Evolutionary conservation across 2,888 invertebrate genomes (phyloP).

Genomic region (Hypena proboscidalis): DNA sequence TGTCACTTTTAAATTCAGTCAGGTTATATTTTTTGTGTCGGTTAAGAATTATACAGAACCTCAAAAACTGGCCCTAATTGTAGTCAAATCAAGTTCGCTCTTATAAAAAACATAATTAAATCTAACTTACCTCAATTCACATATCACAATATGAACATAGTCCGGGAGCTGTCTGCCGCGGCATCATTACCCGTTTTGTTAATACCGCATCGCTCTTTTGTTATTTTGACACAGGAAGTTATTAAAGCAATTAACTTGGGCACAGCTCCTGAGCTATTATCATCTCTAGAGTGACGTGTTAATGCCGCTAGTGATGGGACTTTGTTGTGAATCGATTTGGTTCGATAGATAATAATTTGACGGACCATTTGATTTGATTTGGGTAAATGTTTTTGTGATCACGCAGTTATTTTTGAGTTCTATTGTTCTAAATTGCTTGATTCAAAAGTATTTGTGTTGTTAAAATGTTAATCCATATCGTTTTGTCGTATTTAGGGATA

Average conservation of each 20-base stretch:
- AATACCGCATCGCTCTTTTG: constrained; percentile 80
- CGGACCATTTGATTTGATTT: not conserved
- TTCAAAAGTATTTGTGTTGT: no score
- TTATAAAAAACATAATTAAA: constrained; percentile 3
- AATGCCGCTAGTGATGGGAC: constrained; percentile 74
- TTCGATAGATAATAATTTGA: constrained; percentile 6
- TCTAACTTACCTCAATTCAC: constrained; percentile 32
- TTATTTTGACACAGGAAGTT: constrained; percentile 86
- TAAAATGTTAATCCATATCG: no score
- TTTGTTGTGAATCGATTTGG: constrained; percentile 17
- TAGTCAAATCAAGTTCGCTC: not conserved
- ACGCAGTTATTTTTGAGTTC: no score
- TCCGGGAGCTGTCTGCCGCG: constrained; percentile 58
- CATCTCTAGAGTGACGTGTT: constrained; percentile 83
- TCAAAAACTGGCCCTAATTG: no score
- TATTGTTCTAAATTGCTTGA: no score
- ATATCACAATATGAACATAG: constrained; percentile 57
- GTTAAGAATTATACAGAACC: no score
- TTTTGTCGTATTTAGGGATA: no score
- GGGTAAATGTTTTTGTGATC: no score
- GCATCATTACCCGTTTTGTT: constrained; percentile 74
- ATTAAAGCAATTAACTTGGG: constrained; percentile 85
- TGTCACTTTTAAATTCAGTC: no score
- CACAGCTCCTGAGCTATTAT: constrained; percentile 81
- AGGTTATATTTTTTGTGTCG: no score